A percentile compares a stretch with the other conserved stretches of the same genome.
Conservation (phyloP, 2,888 invertebrate species). For the Myopa testacea region DNA sequence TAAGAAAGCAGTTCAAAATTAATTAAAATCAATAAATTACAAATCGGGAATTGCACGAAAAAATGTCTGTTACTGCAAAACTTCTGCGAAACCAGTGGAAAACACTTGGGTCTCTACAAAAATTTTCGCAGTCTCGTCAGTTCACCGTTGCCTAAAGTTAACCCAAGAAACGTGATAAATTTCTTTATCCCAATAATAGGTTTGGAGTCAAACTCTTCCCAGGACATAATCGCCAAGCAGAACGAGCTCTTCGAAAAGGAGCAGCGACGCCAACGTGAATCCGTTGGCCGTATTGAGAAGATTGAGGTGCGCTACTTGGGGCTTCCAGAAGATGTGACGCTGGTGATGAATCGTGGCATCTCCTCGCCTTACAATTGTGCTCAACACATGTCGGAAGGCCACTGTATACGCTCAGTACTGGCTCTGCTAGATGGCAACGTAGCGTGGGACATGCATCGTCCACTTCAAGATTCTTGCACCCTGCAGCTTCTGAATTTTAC, state of each 20-base stretch:
- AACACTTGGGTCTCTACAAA: conserved; percentile 12
- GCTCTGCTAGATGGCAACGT: conserved; percentile 82
- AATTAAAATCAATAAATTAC: not conserved
- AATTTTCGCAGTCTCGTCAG: conserved; percentile 26
- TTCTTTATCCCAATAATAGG: not conserved
- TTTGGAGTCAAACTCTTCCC: conserved; percentile 3
- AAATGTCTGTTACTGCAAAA: conserved; percentile 14
- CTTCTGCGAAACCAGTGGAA: conserved; percentile 22
- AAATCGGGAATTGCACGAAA: not conserved
- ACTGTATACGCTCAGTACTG: conserved; percentile 78
- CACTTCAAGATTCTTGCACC: conserved; percentile 76
- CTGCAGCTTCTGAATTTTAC: conserved; percentile 72
- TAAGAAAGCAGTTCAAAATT: not conserved
- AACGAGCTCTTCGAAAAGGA: conserved; percentile 83
- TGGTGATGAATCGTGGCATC: conserved; percentile 90
- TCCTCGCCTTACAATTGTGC: conserved; percentile 96
- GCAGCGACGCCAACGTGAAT: conserved; percentile 77
- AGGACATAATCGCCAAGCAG: conserved; percentile 69
- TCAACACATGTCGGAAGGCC: conserved; percentile 82
- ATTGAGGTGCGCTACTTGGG: conserved; percentile 87
- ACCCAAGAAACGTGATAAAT: not conserved
- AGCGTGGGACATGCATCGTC: conserved; percentile 94
- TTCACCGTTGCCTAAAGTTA: not conserved
- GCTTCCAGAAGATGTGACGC: conserved; percentile 76
- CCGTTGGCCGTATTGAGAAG: conserved; percentile 89